These are phyloP conservation scores for Numenius arquata DNA, from an alignment of 2,113 vertebrate genomes.

Conservation along the genomic window DNA sequence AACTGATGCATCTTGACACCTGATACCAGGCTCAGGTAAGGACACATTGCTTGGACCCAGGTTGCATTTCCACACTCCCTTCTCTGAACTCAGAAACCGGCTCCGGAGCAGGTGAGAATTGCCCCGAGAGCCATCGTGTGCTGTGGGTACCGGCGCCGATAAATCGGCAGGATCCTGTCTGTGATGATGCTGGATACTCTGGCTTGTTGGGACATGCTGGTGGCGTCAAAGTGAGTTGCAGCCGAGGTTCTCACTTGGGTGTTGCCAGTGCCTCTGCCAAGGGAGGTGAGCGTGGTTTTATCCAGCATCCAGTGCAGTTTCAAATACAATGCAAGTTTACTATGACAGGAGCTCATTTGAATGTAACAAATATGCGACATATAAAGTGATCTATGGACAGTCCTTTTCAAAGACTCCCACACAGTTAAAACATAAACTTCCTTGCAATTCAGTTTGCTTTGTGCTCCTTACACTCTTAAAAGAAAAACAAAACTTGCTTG, in stretches of 20 bases:
- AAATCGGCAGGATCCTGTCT: not conserved
- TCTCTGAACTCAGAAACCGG: rapidly evolving
- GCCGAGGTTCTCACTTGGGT: not conserved
- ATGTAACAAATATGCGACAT: not conserved
- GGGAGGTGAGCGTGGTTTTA: not conserved
- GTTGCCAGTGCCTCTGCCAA: not conserved
- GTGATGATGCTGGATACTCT: not conserved
- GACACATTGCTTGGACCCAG: rapidly evolving
- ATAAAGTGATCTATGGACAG: not conserved
- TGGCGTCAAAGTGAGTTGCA: not conserved
- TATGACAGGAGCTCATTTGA: not conserved
- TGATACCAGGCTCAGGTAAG: constrained; percentile 56
- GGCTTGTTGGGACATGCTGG: not conserved
- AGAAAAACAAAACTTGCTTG: not conserved
- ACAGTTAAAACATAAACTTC: not conserved
- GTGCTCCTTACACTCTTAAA: not conserved
- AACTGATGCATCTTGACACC: constrained; percentile 46
- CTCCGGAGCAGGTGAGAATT: not conserved
- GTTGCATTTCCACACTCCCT: not conserved
- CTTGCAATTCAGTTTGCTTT: not conserved
- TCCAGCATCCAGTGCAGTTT: not conserved
- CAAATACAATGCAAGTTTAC: not conserved
- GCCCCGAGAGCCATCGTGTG: rapidly evolving
- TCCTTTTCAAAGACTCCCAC: not conserved
- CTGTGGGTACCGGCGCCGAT: not conserved